Evolutionary conservation across 2,888 invertebrate species (phyloP).

Genomic region (Tenthredo scrophulariae): DNA sequence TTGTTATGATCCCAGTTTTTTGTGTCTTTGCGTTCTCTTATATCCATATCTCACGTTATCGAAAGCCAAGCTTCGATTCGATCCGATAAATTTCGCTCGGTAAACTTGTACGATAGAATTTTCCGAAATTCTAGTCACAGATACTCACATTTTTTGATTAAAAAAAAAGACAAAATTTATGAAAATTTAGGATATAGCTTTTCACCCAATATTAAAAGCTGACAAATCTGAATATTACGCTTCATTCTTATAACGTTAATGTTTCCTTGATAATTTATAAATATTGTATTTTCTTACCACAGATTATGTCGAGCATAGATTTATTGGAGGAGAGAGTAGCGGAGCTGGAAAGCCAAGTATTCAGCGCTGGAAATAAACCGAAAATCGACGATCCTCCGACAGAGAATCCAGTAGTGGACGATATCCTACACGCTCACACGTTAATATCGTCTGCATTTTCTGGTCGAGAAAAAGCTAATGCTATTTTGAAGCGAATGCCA

Average conservation of each 20-base stretch:
- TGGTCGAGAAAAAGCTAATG: constrained; percentile 79
- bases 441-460: constrained; percentile 79
- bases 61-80: not conserved
- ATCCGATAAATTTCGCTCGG: not conserved
- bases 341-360: constrained; percentile 78
- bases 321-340: constrained; percentile 78
- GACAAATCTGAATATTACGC: not conserved
- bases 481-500: constrained; percentile 77
- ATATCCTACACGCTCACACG: constrained; percentile 78
- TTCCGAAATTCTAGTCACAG: not conserved
- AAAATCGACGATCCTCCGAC: constrained; percentile 67
- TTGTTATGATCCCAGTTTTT: not conserved
- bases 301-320: constrained; percentile 68
- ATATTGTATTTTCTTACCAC: not conserved
- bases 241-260: not conserved
- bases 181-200: not conserved
- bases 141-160: not conserved
- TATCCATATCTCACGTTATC: not conserved
- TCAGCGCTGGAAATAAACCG: constrained; percentile 71
- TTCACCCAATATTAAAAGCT: not conserved
- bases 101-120: not conserved
- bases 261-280: not conserved
- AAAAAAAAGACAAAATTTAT: not conserved
- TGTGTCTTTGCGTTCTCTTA: too few species aligned
- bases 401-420: constrained; percentile 76